phyloP scores from a whole-genome alignment of 2,888 invertebrate genomes.

The Lucinisca nassula region DNA sequence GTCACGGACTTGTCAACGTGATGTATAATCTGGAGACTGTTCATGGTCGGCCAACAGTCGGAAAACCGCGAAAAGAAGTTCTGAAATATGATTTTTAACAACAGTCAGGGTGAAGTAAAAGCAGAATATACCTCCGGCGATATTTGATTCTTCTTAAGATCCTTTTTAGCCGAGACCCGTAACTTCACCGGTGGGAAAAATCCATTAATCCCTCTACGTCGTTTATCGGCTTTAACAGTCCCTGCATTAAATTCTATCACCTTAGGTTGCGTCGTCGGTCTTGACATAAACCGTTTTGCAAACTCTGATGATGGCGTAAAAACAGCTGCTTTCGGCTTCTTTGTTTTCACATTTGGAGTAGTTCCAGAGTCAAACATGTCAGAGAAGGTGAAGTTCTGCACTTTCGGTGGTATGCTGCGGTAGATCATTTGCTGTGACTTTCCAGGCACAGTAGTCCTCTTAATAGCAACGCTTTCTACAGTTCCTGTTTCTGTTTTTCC shows the following conservation, averaged over 20 bases:
- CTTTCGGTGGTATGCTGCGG: conserved; percentile 77
- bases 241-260: conserved; percentile 78
- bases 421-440: conserved; percentile 62
- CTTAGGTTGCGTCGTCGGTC: conserved; percentile 78
- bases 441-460: neutral
- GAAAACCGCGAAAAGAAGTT: too few species aligned
- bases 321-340: conserved; percentile 70
- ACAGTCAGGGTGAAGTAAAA: too few species aligned
- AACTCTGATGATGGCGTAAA: conserved; percentile 73
- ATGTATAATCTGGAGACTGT: too few species aligned
- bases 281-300: conserved; percentile 75
- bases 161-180: conserved; percentile 60
- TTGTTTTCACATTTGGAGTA: conserved; percentile 46
- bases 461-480: neutral
- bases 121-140: neutral
- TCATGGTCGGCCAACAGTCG: too few species aligned
- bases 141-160: neutral
- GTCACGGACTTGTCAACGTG: too few species aligned
- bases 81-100: too few species aligned
- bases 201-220: conserved; percentile 73
- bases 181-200: conserved; percentile 80
- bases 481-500: neutral
- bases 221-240: conserved; percentile 60
- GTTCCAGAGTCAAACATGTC: conserved; percentile 69
- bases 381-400: conserved; percentile 73